Conservation (phyloP, 1,140 invertebrate genomes). For the Drosophila insularis region DNA sequence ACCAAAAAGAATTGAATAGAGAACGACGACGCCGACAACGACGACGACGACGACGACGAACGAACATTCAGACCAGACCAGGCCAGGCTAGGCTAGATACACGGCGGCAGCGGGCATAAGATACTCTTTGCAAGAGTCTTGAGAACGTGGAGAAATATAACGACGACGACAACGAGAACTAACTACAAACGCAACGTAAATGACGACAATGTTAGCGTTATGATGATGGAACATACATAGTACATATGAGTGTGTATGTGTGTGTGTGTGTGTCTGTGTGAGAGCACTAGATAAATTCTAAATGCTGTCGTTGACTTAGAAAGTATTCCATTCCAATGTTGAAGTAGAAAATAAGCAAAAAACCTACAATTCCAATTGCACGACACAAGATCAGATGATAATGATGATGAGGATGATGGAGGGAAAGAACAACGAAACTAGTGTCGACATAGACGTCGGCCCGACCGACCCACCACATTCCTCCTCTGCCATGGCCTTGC, state of each 20-base stretch:
- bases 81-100: constrained; percentile 24
- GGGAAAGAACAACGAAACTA: neutral
- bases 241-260: neutral
- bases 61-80: constrained; percentile 16
- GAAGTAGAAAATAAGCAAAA: constrained; percentile 6
- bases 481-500: neutral
- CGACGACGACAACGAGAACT: constrained; percentile 29
- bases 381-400: constrained; percentile 8
- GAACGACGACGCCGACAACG: constrained; percentile 1
- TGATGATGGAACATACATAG: constrained; percentile 4
- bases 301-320: constrained; percentile 74
- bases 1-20: constrained; percentile 40
- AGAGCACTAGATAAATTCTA: constrained; percentile 71
- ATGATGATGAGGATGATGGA: neutral
- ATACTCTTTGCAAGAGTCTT: constrained; percentile 49
- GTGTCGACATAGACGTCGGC: neutral
- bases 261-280: constrained; percentile 30
- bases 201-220: constrained; percentile 60
- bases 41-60: constrained; percentile 1
- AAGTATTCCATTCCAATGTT: constrained; percentile 54
- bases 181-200: constrained; percentile 18
- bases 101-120: constrained; percentile 34
- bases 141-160: constrained; percentile 32
- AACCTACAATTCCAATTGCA: constrained; percentile 8
- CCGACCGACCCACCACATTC: neutral